phyloP scores from a whole-genome alignment of 2,113 vertebrate species.

The Proteles cristata region DNA sequence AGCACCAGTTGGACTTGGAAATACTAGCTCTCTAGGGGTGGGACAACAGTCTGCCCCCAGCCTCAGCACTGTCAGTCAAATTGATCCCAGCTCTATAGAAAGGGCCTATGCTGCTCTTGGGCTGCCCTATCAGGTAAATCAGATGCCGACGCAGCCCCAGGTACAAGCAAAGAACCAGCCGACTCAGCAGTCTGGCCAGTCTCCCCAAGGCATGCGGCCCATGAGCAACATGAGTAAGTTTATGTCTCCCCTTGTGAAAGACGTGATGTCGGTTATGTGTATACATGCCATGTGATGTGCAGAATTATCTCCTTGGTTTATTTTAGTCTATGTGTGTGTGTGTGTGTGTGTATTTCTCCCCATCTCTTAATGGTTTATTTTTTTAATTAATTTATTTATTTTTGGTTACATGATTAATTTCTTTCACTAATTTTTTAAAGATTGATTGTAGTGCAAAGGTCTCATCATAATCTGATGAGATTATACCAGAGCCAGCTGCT shows the following conservation, averaged over 20 bases:
- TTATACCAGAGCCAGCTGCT: not conserved
- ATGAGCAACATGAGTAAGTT: slow-evolving; percentile 93
- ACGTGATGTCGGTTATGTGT: not conserved
- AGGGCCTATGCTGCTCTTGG: slow-evolving; percentile 97
- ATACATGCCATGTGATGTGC: not conserved
- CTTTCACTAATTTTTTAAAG: not conserved
- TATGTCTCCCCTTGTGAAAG: not conserved
- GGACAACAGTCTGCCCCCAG: slow-evolving; percentile 92
- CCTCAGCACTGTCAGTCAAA: slow-evolving; percentile 95
- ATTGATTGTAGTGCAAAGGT: not conserved
- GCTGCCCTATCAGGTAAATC: slow-evolving; percentile 97
- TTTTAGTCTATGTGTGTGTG: not conserved
- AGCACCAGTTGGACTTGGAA: slow-evolving; percentile 91
- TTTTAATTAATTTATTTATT: not conserved
- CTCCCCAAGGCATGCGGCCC: slow-evolving; percentile 92
- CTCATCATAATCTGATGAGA: not conserved
- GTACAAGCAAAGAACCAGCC: slow-evolving; percentile 89
- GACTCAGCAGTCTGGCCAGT: slow-evolving; percentile 89
- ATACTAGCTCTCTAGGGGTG: slow-evolving; percentile 91
- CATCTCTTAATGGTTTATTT: too few species aligned
- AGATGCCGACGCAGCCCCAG: slow-evolving; percentile 92
- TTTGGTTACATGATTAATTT: not conserved
- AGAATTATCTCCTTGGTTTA: not conserved
- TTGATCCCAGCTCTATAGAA: slow-evolving; percentile 98
- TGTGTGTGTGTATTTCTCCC: too few species aligned